Evolutionary conservation across 2,797 vertebrate species (phyloP), one percentile per base, ranked within the genome.

Genomic region (Danio aesculapii): DNA sequence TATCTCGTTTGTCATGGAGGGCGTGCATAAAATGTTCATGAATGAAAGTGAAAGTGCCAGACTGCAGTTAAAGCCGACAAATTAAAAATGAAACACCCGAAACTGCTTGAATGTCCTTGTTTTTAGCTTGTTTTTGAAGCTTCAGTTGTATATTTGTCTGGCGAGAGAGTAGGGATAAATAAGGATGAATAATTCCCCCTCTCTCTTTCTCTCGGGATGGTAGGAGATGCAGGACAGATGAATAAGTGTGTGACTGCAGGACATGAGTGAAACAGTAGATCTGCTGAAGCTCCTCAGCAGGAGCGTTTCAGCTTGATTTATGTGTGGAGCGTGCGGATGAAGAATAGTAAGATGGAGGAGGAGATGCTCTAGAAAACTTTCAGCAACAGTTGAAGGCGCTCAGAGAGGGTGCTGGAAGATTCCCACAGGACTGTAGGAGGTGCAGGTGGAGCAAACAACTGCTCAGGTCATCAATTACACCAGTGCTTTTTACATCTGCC

Each of bases 301-400:
- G 67, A 79, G 9, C n/a, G 0, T 21, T 62, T 62, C 58, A 21
- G 13, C 39, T 10, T 79, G 77, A 86, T 84, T 83, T 83, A 83
- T 84, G 74, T 79, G 47, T 68, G 30, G 43, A 72, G 81, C n/a
- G 39, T 46, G 71, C 67, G 61, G 66, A 72, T 77, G 75, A 70
- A 67, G 59, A 77, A 21, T 16, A 73, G 77, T 47, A 41, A 75
- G 70, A 12, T 57, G 81, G 61, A 70, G 64, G 57, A 66, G 76
- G 55, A 8, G 75, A 75, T 82, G 83, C 69, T 86, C 80, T 75
- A 86, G 83, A 86, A 86, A 83, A 66, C 57, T 58, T 73, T 61
- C 30, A 47, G 66, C 49, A 76, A 41, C 19, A 59, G 77, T 81
- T 79, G 77, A 49, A 81, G 63, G 52, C 13, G 83, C 52, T 78